Percentiles rank a stretch among this genome's conserved stretches.
phyloP scores from a whole-genome alignment of 2,888 invertebrate genomes.

The Xylota segnis region DNA sequence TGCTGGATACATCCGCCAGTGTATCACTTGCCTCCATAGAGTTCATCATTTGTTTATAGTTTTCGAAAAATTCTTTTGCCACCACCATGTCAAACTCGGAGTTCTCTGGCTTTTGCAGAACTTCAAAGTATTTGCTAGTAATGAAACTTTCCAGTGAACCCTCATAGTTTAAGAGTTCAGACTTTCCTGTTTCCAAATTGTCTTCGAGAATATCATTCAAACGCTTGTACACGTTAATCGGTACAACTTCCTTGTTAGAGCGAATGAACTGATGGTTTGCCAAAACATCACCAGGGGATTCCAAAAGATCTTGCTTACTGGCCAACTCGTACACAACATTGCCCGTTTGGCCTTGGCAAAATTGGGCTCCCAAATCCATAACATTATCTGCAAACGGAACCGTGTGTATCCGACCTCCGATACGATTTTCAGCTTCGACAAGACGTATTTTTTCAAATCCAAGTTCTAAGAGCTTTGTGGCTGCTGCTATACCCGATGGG shows the following conservation, averaged over 20 bases:
- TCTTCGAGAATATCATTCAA: conserved; percentile 84
- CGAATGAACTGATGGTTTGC: conserved; percentile 82
- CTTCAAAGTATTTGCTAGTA: conserved; percentile 81
- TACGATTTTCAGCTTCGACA: conserved; percentile 87
- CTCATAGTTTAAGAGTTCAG: conserved; percentile 81
- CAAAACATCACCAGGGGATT: conserved; percentile 82
- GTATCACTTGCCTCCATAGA: conserved; percentile 87
- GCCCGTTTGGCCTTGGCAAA: conserved; percentile 84
- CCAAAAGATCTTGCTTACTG: conserved; percentile 80
- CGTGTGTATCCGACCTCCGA: conserved; percentile 88
- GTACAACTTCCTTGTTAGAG: conserved; percentile 78
- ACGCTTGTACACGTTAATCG: conserved; percentile 81
- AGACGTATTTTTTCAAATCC: conserved; percentile 86
- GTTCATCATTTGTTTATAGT: conserved; percentile 86
- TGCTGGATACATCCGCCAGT: conserved; percentile 89
- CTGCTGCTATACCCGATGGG: conserved; percentile 78
- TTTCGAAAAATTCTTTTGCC: conserved; percentile 86
- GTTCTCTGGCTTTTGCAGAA: conserved; percentile 81
- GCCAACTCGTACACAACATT: conserved; percentile 78
- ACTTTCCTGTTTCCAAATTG: conserved; percentile 82
- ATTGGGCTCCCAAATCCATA: conserved; percentile 84
- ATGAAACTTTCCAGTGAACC: conserved; percentile 83
- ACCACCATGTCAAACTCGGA: conserved; percentile 84
- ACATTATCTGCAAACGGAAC: conserved; percentile 86
- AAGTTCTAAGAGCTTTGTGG: conserved; percentile 83